Evolutionary conservation across 2,888 invertebrate species (phyloP).

Genomic region (Elysia crispata): DNA sequence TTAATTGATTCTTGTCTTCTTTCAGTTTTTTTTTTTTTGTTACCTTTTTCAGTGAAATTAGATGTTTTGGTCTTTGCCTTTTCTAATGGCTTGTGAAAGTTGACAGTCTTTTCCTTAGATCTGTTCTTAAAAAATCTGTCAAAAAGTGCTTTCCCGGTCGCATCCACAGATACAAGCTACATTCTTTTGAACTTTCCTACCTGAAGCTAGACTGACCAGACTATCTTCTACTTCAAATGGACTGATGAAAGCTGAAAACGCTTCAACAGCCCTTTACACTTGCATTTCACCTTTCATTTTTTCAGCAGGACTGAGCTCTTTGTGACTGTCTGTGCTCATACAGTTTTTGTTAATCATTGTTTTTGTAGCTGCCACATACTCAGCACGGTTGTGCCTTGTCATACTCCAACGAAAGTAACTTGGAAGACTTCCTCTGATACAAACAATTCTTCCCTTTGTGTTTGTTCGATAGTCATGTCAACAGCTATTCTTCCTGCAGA

Average conservation of each 20-base stretch:
- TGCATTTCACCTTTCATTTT: not conserved
- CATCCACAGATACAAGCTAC: not conserved
- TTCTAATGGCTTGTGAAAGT: not conserved
- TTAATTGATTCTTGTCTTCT: not conserved
- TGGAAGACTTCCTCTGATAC: not conserved
- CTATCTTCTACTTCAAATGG: not conserved
- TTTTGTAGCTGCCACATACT: not conserved
- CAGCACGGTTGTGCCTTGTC: slow-evolving; percentile 6
- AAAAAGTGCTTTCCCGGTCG: not conserved
- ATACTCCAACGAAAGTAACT: not conserved
- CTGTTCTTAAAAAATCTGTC: not conserved
- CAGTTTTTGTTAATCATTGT: not conserved
- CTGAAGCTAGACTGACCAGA: not conserved
- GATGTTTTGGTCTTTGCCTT: not conserved
- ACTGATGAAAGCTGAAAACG: not conserved
- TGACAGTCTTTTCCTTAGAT: not conserved
- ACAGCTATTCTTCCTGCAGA: too few relatives aligned
- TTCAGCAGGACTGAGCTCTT: not conserved
- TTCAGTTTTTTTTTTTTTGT: not conserved
- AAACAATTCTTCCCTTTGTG: too few relatives aligned
- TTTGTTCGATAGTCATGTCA: too few relatives aligned
- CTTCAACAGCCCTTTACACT: not conserved
- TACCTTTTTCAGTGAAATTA: not conserved
- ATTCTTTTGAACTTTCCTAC: not conserved
- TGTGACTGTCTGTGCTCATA: not conserved